Base-by-base conservation (phyloP, 2,888 invertebrate genomes). In the Eupithecia abbreviata region DNA sequence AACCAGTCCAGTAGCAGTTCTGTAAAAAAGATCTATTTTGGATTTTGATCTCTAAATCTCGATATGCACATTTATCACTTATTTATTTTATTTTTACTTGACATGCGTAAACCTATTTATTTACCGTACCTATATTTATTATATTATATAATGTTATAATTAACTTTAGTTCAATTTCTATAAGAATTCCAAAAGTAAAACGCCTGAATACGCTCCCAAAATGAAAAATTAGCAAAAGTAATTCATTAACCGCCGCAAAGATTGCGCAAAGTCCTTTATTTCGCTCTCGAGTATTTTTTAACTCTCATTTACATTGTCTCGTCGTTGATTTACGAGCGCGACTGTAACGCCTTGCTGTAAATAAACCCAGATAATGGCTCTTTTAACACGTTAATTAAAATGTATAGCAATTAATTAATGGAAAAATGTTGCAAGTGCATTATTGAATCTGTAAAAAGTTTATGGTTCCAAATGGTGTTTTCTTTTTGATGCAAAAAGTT, bases 271-370 rank as follows among this genome's bases (percentile, higher is more conserved):
- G 93, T 91, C 93, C 89, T 90, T 92, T 91, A 93, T 92, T 93
- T 92, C 91, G 89, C 89, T 86, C 90, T 88, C 84, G 89, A 93
- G 93, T 90, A 94, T 92, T 94, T 94, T 94, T 94, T 94, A 94
- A 94, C 93, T 93, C 94, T 89, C 91, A 92, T 94, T 94, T 91
- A 90, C 92, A 92, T 93, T 93, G 95, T 94, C 93, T 91, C 84
- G 79, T 71, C 80, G 79, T 87, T 94, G 94, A 94, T 94, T 94
- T 94, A 94, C 90, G 88, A 83, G 79, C 82, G 79, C 82, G 83
- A 86, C 79, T 84, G 83, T 80, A 82, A 81, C 80, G 77, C 82
- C 80, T 79, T 82, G 82, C 82, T 85, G 86, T 88, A 90, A 91
- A 92, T 91, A 91, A 84, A 89, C 89, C 84, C 86, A 90, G 92